Evolutionary conservation across 2,797 vertebrate species (phyloP).

Genomic region (Sylvilagus floridanus): DNA sequence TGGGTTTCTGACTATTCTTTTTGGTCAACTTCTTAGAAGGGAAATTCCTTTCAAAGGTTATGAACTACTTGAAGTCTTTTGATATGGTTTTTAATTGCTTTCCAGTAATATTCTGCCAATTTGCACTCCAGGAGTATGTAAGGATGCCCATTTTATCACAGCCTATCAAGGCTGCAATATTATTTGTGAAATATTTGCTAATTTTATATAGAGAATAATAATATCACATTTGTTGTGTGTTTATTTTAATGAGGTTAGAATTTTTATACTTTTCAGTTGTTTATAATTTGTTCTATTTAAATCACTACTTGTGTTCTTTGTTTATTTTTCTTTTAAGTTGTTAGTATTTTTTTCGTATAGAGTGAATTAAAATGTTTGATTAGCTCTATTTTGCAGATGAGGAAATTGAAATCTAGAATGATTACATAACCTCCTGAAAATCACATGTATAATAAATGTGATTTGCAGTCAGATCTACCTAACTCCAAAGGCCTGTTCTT

Average conservation of each 20-base stretch:
- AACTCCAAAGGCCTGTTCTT: slow-evolving; percentile 14
- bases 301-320: not conserved
- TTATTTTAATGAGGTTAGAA: not conserved
- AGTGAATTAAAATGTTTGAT: not conserved
- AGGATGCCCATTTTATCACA: not conserved
- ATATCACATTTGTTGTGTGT: not conserved
- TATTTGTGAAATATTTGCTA: slow-evolving; percentile 23
- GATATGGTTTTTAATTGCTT: not conserved
- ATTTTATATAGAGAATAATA: not conserved
- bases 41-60: not conserved
- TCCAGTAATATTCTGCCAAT: not conserved
- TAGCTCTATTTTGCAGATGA: slow-evolving; percentile 35
- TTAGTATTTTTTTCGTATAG: not conserved
- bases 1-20: not conserved
- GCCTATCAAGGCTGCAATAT: not conserved
- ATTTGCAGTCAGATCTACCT: slow-evolving; percentile 11
- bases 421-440: not conserved
- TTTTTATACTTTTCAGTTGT: slow-evolving; percentile 9
- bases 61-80: slow-evolving; percentile 28
- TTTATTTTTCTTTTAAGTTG: slow-evolving; percentile 41
- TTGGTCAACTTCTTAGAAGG: not conserved
- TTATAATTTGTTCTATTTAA: slow-evolving; percentile 14
- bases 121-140: not conserved
- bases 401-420: not conserved
- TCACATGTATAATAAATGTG: not conserved